Conservation (phyloP, 1,140 invertebrate genomes). For the Ruditapes philippinarum region DNA sequence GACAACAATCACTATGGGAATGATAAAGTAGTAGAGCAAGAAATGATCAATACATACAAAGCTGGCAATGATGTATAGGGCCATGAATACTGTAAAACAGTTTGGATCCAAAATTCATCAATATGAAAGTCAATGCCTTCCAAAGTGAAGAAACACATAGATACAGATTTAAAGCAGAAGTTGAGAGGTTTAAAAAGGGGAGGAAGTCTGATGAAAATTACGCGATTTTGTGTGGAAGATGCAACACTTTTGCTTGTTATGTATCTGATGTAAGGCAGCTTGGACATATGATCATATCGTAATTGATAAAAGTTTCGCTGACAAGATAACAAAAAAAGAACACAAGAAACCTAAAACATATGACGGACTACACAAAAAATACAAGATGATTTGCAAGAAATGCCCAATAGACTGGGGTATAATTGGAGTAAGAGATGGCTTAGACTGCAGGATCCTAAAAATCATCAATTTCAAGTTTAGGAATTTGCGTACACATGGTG, state of each 20-base stretch:
- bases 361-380: conserved; percentile 5
- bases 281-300: conserved; percentile 13
- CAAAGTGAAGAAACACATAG: conserved; percentile 31
- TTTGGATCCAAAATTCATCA: neutral
- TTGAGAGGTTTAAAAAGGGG: neutral
- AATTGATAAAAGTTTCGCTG: neutral
- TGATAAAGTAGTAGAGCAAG: conserved; percentile 19
- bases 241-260: neutral
- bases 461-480: neutral
- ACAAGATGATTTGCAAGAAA: conserved; percentile 38
- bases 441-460: neutral
- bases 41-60: conserved; percentile 30
- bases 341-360: conserved; percentile 16
- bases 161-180: neutral
- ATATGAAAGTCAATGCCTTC: neutral
- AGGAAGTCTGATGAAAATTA: neutral
- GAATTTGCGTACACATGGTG: neutral
- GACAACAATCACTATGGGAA: neutral
- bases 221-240: conserved; percentile 8
- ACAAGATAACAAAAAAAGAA: conserved; percentile 1
- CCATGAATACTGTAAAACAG: neutral
- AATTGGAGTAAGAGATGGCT: neutral
- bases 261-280: conserved; percentile 28
- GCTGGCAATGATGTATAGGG: conserved; percentile 29
- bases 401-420: conserved; percentile 38